Evolutionary conservation across 2,888 invertebrate genomes (phyloP).

Genomic region (Empis stercorea): DNA sequence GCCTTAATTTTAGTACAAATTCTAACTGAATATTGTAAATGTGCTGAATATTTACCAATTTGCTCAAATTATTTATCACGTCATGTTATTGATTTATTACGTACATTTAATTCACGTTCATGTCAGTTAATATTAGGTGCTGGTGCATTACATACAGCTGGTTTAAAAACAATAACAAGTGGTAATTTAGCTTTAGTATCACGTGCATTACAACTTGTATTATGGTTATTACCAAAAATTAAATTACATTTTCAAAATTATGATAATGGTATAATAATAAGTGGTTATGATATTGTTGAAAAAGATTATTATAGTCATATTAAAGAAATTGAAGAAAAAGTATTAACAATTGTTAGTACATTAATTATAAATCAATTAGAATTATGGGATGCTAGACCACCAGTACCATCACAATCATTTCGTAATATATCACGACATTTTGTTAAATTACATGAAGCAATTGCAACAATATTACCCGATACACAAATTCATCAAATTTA

Average conservation of each 20-base stretch:
- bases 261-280: conserved; percentile 31
- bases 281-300: conserved; percentile 57
- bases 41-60: conserved; percentile 62
- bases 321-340: conserved; percentile 82
- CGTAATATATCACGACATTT: conserved; percentile 78
- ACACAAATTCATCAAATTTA: conserved; percentile 66
- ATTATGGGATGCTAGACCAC: conserved; percentile 88
- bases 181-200: conserved; percentile 82
- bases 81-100: conserved; percentile 75
- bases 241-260: conserved; percentile 52
- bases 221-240: conserved; percentile 66
- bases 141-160: conserved; percentile 89
- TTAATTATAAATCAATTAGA: conserved; percentile 68
- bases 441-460: conserved; percentile 81
- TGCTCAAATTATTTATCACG: conserved; percentile 69
- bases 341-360: conserved; percentile 78
- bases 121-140: conserved; percentile 94
- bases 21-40: conserved; percentile 82
- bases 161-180: conserved; percentile 86
- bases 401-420: conserved; percentile 84
- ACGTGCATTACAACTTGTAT: conserved; percentile 65
- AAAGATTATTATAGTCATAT: conserved; percentile 78
- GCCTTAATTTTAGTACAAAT: conserved; percentile 80
- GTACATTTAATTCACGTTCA: conserved; percentile 75
- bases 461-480: conserved; percentile 69